Conservation (phyloP, 2,888 invertebrate species). For the Sympetrum striolatum region DNA sequence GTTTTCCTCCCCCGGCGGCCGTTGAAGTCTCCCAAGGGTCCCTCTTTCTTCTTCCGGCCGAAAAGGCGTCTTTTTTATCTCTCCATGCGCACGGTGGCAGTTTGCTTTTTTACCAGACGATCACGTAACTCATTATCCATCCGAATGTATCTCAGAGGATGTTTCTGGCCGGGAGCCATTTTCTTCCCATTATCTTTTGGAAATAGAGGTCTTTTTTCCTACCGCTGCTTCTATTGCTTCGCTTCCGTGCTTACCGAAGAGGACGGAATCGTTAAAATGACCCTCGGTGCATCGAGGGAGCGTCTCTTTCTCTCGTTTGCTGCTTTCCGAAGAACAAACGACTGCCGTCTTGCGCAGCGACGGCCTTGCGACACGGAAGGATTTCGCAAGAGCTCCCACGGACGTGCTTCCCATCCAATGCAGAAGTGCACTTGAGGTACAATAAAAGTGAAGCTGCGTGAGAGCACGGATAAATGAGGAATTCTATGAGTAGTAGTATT, state of each 20-base stretch:
- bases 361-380: no score
- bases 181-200: neutral
- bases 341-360: neutral
- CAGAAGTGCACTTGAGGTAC: no score
- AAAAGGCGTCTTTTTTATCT: neutral
- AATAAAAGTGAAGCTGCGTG: no score
- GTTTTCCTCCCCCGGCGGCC: neutral
- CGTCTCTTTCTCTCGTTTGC: neutral
- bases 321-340: neutral
- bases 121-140: neutral
- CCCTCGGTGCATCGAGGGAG: neutral
- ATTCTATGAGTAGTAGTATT: no score
- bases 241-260: neutral
- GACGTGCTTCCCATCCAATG: no score
- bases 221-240: neutral
- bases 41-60: neutral
- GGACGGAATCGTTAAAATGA: neutral
- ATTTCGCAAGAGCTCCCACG: no score
- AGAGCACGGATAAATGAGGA: no score
- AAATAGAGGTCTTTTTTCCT: neutral
- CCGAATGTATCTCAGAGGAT: neutral
- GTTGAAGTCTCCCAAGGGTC: neutral
- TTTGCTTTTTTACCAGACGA: neutral
- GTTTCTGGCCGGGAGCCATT: neutral
- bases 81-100: neutral